These are phyloP conservation scores for Diarsia brunnea DNA, from an alignment of 2,888 invertebrate species.

Conservation along the genomic window DNA sequence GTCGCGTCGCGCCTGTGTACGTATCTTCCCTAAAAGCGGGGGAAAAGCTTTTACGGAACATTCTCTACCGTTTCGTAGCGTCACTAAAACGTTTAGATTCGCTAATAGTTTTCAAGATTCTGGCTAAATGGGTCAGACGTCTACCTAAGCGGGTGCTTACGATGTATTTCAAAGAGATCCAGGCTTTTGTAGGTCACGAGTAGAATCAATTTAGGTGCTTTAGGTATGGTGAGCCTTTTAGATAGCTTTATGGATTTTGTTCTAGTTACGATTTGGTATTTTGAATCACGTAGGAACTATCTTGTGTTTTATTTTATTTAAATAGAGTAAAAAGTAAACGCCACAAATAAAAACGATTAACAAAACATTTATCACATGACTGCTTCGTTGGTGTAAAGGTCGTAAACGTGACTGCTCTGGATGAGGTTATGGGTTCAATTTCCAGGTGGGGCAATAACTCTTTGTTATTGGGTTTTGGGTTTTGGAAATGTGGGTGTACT, in stretches of 20 bases:
- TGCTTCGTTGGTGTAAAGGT: too few species aligned
- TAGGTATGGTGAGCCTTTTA: not conserved
- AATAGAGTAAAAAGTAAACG: too few species aligned
- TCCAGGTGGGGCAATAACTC: too few species aligned
- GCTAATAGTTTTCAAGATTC: slow-evolving; percentile 46
- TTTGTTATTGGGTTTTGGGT: too few species aligned
- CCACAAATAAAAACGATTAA: too few species aligned
- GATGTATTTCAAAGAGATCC: slow-evolving; percentile 7
- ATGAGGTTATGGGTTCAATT: too few species aligned
- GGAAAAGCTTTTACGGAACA: slow-evolving; percentile 1
- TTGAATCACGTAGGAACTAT: too few species aligned
- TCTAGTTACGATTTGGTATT: not conserved
- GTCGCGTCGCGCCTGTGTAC: not conserved
- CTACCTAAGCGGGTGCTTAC: slow-evolving; percentile 23
- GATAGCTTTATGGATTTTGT: slow-evolving; percentile 4
- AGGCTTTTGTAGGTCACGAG: slow-evolving; percentile 25
- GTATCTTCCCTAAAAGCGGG: not conserved
- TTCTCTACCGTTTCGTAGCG: not conserved
- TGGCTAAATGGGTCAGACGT: slow-evolving; percentile 32
- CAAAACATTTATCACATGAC: too few species aligned
- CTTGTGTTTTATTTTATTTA: too few species aligned
- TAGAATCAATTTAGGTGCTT: slow-evolving; percentile 21
- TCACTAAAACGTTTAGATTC: slow-evolving; percentile 30
- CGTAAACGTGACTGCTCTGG: too few species aligned
- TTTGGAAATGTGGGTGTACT: too few species aligned